A percentile compares a stretch with the other conserved stretches of the same genome.
phyloP scores from a whole-genome alignment of 2,113 vertebrate species.

The Baryphthengus martii region DNA sequence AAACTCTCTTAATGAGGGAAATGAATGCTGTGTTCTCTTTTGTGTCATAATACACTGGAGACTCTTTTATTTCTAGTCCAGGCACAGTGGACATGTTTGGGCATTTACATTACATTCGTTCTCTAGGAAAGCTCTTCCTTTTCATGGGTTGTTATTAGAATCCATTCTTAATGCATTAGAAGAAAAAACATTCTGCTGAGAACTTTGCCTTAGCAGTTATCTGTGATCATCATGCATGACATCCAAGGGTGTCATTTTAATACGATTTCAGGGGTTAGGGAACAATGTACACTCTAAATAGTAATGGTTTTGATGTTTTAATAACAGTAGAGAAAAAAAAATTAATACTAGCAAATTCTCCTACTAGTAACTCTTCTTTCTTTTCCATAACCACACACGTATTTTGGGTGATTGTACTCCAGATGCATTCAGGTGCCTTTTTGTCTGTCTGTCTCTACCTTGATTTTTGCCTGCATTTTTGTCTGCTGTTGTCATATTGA shows the following conservation, averaged over 20 bases:
- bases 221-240: not conserved
- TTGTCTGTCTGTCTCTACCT: not conserved
- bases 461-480: not conserved
- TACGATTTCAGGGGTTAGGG: not conserved
- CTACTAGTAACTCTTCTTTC: not conserved
- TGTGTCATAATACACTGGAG: not conserved
- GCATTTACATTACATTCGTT: not conserved
- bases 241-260: not conserved
- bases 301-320: no score
- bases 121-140: not conserved
- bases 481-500: not conserved
- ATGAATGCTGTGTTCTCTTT: not conserved
- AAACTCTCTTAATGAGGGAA: not conserved
- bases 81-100: not conserved
- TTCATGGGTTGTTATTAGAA: not conserved
- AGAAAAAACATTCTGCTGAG: not conserved
- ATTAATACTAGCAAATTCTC: not conserved
- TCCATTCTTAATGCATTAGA: not conserved
- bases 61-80: not conserved
- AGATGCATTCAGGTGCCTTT: not conserved
- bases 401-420: not conserved
- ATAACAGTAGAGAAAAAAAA: no score
- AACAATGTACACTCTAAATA: not conserved
- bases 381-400: not conserved
- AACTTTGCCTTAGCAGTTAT: not conserved